Conservation (phyloP, 2,797 vertebrate genomes). For the Choloepus didactylus region DNA sequence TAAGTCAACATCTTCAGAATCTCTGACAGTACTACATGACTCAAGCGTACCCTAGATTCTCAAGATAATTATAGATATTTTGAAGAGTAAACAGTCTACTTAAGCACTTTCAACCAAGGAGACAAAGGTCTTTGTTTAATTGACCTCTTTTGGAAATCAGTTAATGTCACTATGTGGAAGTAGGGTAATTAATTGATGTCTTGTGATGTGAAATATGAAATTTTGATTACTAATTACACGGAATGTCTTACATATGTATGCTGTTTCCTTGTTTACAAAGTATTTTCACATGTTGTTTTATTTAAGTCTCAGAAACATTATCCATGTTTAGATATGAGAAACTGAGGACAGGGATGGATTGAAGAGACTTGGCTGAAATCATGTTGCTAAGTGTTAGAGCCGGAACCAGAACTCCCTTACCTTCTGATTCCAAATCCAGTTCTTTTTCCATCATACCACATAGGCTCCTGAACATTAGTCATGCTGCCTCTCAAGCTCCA, state of each 20-base stretch:
- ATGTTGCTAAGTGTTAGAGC: neutral
- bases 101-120: neutral
- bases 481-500: neutral
- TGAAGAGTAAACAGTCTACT: neutral
- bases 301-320: neutral
- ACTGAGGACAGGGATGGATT: neutral
- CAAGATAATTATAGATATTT: neutral
- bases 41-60: neutral
- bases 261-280: conserved; percentile 17
- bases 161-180: neutral
- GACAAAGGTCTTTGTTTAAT: neutral
- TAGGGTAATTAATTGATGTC: neutral
- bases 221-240: neutral
- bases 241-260: neutral
- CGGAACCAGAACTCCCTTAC: neutral
- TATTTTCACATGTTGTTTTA: conserved; percentile 6
- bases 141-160: neutral
- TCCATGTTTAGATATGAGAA: neutral
- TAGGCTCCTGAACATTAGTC: neutral
- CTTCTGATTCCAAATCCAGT: neutral
- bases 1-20: conserved; percentile 30
- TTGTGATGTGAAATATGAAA: conserved; percentile 23
- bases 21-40: neutral
- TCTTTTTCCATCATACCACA: neutral
- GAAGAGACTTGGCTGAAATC: neutral